Evolutionary conservation across 2,113 vertebrate genomes (phyloP), one percentile per base, ranked within the genome.

Genomic region (Lasiurus cinereus): DNA sequence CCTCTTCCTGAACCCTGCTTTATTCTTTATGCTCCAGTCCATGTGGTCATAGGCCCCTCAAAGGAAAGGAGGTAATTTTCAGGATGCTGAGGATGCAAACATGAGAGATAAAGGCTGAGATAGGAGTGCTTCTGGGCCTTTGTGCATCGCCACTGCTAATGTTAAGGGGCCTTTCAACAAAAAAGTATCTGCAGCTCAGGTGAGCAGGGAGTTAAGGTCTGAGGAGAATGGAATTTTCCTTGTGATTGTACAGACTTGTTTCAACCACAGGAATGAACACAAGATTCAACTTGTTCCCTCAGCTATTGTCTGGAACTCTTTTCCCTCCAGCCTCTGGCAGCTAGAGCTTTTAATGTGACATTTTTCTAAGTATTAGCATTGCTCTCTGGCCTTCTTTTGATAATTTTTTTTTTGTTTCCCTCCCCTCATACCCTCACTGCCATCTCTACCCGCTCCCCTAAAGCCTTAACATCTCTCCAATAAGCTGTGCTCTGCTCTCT

Each of bases 251-350:
- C 83, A 95, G 98, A 97, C 98, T 98, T 98, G 98, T 96, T 97
- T 92, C 10, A 11, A 88, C 98, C 98, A 15, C 98, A 98, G 98
- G 98, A 98, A 98, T 98, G 97, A 91, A 89, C 15, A 3, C 98
- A 98, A 98, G 98, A 98, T 84, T 16, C 39, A 16, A 97, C 98
- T 98, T 36, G 98, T 93, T 90, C 94, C 90, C 79, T 93, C 39
- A 96, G 97, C 97, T 88, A 97, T 98, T 94, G 96, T 98, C 98
- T 98, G 94, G 62, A 39, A 56, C 73, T 96, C n/a, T 94, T 93
- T 94, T 36, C 94, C 97, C 97, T 98, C 90, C 62, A 82, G 98
- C 97, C 36, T 36, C 78, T 69, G 90, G 98, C 98, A 98, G 98
- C 97, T 95, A 95, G 88, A 79, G 48, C 31, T 77, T 97, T 98